These are phyloP conservation scores for Dendroctonus ponderosae DNA, from an alignment of 1,140 invertebrate genomes.

Conservation along the genomic window DNA sequence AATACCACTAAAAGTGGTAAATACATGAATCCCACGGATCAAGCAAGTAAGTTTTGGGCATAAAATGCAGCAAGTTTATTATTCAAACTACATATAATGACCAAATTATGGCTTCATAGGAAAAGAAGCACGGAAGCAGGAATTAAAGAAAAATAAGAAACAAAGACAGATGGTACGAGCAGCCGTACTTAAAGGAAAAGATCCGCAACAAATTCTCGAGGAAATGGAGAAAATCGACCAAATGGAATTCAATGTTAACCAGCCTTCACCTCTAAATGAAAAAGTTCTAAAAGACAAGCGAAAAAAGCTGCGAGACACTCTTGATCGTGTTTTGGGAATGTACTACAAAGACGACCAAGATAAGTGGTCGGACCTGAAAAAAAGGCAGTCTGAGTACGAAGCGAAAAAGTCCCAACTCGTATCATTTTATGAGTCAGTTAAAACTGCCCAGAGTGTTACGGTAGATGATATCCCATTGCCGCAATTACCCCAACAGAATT, in stretches of 20 bases:
- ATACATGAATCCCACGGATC: conserved; percentile 99
- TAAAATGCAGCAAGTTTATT: conserved; percentile 13
- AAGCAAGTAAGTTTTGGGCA: conserved; percentile 80
- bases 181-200: conserved; percentile 97
- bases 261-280: conserved; percentile 91
- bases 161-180: conserved; percentile 93
- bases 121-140: conserved; percentile 96
- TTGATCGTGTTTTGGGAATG: conserved; percentile 90
- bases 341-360: conserved; percentile 98
- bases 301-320: conserved; percentile 92
- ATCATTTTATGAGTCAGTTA: conserved; percentile 92
- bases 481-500: conserved; percentile 52
- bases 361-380: conserved; percentile 86
- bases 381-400: conserved; percentile 91
- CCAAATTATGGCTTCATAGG: conserved; percentile 58
- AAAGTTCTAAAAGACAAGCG: conserved; percentile 96
- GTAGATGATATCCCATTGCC: conserved; percentile 97
- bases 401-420: conserved; percentile 81
- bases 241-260: conserved; percentile 95
- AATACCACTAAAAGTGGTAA: conserved; percentile 99
- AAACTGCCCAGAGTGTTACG: conserved; percentile 91
- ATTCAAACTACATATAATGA: conserved; percentile 2
- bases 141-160: conserved; percentile 97
- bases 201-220: conserved; percentile 88
- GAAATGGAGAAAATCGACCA: conserved; percentile 98